Conservation (phyloP, 2,797 vertebrate species). For the Chromobotia macracanthus region DNA sequence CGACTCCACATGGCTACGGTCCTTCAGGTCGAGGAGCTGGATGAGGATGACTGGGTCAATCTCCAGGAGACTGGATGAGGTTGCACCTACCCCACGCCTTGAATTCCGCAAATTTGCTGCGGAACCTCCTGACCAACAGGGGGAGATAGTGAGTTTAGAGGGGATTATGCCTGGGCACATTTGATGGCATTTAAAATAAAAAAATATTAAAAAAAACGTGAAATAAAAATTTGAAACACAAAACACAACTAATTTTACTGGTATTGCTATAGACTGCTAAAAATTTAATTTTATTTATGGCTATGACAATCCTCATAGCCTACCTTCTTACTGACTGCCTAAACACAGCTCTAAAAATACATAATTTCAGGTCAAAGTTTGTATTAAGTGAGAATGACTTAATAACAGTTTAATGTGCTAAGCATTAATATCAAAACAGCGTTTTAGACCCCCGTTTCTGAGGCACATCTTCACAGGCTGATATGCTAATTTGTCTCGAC, state of each 20-base stretch:
- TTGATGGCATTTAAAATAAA: too few species aligned
- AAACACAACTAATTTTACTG: too few species aligned
- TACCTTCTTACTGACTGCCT: background rate
- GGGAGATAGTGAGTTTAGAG: slow-evolving; percentile 9
- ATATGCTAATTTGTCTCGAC: slow-evolving; percentile 16
- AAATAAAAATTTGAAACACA: too few species aligned
- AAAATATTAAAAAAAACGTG: too few species aligned
- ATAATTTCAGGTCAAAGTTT: background rate
- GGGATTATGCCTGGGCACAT: too few species aligned
- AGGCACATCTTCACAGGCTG: slow-evolving; percentile 27
- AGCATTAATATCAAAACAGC: background rate
- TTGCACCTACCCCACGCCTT: slow-evolving; percentile 43
- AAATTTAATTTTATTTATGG: too few species aligned
- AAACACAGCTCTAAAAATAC: background rate
- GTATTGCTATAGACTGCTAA: too few species aligned
- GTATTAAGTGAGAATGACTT: background rate
- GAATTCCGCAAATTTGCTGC: slow-evolving; percentile 67
- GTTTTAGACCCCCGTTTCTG: background rate
- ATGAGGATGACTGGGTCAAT: slow-evolving; percentile 96
- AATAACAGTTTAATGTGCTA: background rate
- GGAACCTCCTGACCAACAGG: slow-evolving; percentile 51
- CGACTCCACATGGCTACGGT: slow-evolving; percentile 89
- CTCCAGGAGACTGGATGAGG: slow-evolving; percentile 84
- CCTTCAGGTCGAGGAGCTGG: slow-evolving; percentile 94
- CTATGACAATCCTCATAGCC: too few species aligned